phyloP scores from a whole-genome alignment of 2,113 vertebrate species.

The Hemibagrus wyckioides region DNA sequence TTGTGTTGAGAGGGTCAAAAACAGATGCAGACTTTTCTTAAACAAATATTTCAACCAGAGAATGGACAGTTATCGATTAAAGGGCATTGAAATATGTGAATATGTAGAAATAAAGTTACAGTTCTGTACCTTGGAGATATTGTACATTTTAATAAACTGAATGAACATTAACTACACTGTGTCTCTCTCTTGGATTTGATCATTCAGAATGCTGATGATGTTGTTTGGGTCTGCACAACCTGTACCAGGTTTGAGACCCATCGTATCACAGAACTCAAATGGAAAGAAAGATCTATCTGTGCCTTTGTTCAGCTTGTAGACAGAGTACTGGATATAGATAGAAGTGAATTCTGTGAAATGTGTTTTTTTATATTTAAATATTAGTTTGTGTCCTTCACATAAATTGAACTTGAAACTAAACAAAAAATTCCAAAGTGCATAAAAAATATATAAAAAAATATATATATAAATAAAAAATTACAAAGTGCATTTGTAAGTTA shows the following conservation, averaged over 20 bases:
- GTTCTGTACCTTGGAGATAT: not conserved
- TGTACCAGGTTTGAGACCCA: not conserved
- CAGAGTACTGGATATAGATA: not conserved
- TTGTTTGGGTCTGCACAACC: fast-evolving
- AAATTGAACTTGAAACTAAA: too few relatives aligned
- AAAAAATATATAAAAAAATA: too few relatives aligned
- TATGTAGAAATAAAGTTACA: not conserved
- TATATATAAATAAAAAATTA: too few relatives aligned
- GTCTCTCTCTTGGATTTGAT: not conserved
- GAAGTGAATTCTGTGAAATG: not conserved
- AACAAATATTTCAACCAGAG: not conserved
- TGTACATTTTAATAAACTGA: not conserved
- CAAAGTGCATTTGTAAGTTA: too few relatives aligned
- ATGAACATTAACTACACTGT: not conserved
- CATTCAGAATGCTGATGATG: not conserved
- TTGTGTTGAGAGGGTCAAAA: not conserved
- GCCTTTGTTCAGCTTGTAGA: not conserved
- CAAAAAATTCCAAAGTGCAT: too few relatives aligned
- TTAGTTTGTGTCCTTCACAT: not conserved
- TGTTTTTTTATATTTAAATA: not conserved
- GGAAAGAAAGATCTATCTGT: not conserved
- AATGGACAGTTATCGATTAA: not conserved
- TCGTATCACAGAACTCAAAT: not conserved
- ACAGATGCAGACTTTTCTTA: not conserved
- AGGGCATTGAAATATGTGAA: too few relatives aligned